phyloP scores from a whole-genome alignment of 2,113 vertebrate species.

The Corydoras sp. region DNA sequence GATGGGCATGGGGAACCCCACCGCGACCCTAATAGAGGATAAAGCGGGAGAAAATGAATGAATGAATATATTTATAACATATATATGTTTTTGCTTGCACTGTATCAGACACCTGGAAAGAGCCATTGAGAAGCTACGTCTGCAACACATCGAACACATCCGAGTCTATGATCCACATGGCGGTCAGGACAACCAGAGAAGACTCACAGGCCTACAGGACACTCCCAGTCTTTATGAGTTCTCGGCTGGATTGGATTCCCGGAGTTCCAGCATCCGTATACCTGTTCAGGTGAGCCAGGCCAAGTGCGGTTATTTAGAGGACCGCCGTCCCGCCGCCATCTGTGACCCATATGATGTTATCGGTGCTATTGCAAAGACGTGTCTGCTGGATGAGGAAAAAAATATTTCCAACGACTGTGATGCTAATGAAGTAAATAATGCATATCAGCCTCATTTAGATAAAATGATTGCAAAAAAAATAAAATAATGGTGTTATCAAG shows the following conservation, averaged over 20 bases:
- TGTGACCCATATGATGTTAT: constrained; percentile 71
- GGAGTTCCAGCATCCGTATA: constrained; percentile 65
- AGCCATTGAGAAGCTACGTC: constrained; percentile 64
- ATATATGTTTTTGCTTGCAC: background rate
- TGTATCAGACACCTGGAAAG: constrained; percentile 61
- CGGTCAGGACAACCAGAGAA: constrained; percentile 64
- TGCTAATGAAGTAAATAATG: constrained; percentile 22
- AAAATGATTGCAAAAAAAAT: too few species aligned
- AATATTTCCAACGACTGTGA: constrained; percentile 1
- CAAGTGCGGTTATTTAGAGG: constrained; percentile 63
- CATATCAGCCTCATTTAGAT: too few species aligned
- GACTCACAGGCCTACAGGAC: constrained; percentile 67
- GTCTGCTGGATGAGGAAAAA: constrained; percentile 46
- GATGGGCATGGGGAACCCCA: too few species aligned
- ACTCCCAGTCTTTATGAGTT: constrained; percentile 68
- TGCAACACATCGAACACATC: constrained; percentile 65
- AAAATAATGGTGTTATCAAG: too few species aligned
- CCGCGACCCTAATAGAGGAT: too few species aligned
- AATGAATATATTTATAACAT: background rate
- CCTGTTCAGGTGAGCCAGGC: constrained; percentile 63
- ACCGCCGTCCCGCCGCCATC: constrained; percentile 67
- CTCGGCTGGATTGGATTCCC: constrained; percentile 59
- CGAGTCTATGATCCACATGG: constrained; percentile 61
- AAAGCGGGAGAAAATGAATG: too few species aligned
- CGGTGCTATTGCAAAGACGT: constrained; percentile 59